Conservation (phyloP, 2,888 invertebrate genomes). For the Phyllotreta striolata region DNA sequence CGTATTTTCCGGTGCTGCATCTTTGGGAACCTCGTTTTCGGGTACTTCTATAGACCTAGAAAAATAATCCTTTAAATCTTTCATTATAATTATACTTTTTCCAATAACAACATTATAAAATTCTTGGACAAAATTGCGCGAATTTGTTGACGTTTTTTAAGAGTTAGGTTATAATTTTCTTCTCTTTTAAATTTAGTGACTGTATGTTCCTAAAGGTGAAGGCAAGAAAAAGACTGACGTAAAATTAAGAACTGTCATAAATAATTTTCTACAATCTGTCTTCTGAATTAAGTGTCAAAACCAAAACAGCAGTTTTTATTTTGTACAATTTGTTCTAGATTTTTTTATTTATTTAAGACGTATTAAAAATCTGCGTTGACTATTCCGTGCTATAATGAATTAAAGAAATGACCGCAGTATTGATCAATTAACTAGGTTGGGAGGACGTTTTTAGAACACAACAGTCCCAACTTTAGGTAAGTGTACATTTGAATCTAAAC, state of each 20-base stretch:
- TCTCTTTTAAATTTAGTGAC: slow-evolving; percentile 10
- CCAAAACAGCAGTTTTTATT: slow-evolving; percentile 12
- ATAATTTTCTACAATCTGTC: background rate
- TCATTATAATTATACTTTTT: slow-evolving; percentile 27
- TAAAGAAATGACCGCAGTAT: background rate
- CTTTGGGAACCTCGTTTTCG: slow-evolving; percentile 25
- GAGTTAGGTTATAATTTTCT: slow-evolving; percentile 3
- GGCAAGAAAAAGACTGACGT: background rate
- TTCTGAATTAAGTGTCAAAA: background rate
- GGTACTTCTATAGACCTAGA: slow-evolving; percentile 37
- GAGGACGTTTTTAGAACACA: background rate
- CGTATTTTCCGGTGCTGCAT: slow-evolving; percentile 10
- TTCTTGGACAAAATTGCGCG: slow-evolving; percentile 10
- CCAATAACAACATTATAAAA: too few relatives aligned
- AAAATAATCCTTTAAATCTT: slow-evolving; percentile 45
- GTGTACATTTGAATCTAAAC: too few relatives aligned
- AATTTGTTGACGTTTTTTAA: slow-evolving; percentile 2
- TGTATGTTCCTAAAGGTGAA: background rate
- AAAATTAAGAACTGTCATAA: background rate
- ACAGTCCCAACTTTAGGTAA: slow-evolving; percentile 5
- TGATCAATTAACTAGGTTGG: background rate
- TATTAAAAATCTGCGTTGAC: background rate
- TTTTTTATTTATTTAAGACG: slow-evolving; percentile 1
- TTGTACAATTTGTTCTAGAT: slow-evolving; percentile 2
- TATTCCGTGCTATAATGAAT: background rate